Percentiles rank a stretch among this genome's conserved stretches.
Conservation (phyloP, 2,888 invertebrate species). For the Thereva unica region DNA sequence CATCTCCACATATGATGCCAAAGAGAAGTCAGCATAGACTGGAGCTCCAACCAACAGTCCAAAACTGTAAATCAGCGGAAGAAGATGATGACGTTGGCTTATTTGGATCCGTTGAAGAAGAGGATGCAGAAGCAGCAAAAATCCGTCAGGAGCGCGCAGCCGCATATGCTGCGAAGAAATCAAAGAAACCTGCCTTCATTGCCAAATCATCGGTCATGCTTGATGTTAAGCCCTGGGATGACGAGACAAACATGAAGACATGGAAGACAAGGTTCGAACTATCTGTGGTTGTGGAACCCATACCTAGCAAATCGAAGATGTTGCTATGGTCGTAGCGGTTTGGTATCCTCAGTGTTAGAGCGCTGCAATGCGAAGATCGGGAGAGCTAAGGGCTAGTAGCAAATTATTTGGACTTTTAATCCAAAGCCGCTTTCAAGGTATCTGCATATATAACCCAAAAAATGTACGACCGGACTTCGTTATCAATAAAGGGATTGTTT, state of each 20-base stretch:
- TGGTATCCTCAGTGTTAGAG: no score
- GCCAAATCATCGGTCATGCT: slow-evolving; percentile 94
- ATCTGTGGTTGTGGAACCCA: no score
- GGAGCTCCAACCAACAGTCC: slow-evolving; percentile 63
- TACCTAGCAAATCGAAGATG: no score
- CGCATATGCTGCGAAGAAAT: slow-evolving; percentile 92
- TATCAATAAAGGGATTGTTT: no score
- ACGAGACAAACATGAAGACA: slow-evolving; percentile 79
- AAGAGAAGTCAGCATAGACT: slow-evolving; percentile 68
- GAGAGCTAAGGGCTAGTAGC: no score
- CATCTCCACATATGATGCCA: slow-evolving; percentile 82
- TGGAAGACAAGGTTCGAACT: slow-evolving; percentile 81
- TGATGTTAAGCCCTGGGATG: slow-evolving; percentile 98
- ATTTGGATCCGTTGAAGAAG: slow-evolving; percentile 88
- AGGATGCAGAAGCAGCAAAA: slow-evolving; percentile 81
- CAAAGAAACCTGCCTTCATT: slow-evolving; percentile 90
- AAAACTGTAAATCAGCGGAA: slow-evolving; percentile 48
- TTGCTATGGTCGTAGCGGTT: no score
- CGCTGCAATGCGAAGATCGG: no score
- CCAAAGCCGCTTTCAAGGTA: no score
- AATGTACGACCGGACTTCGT: no score
- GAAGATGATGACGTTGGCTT: slow-evolving; percentile 69
- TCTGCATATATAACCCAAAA: no score
- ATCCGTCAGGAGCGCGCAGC: slow-evolving; percentile 86
- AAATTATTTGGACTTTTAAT: no score